phyloP scores from a whole-genome alignment of 2,113 vertebrate species.

The Galbula dea region DNA sequence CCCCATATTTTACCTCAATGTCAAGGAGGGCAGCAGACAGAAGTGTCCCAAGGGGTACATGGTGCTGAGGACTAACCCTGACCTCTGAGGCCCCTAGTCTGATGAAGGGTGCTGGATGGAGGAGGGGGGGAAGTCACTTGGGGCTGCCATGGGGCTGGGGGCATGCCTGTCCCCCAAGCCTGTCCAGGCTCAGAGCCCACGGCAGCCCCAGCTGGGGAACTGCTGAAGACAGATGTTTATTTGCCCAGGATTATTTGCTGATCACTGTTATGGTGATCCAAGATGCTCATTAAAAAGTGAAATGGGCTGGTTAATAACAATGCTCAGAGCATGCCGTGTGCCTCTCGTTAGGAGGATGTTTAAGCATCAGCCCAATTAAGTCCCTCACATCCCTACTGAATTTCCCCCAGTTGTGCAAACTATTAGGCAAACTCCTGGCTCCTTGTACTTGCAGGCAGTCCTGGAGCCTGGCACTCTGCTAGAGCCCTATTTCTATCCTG shows the following conservation, averaged over 20 bases:
- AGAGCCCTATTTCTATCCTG: constrained; percentile 50
- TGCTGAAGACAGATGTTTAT: background rate
- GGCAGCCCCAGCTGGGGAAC: background rate
- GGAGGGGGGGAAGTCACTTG: background rate
- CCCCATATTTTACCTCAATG: constrained; percentile 48
- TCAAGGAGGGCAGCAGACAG: background rate
- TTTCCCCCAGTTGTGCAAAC: constrained; percentile 46
- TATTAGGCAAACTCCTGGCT: constrained; percentile 56
- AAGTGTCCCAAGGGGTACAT: background rate
- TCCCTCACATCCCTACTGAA: constrained; percentile 26
- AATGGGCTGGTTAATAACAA: constrained; percentile 66
- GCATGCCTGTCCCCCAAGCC: too few species aligned
- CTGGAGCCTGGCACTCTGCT: constrained; percentile 33
- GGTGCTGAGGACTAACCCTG: background rate
- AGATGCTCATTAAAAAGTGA: constrained; percentile 60
- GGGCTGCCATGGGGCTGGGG: background rate
- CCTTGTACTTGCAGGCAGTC: background rate
- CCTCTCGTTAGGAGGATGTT: constrained; percentile 37
- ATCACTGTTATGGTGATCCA: background rate
- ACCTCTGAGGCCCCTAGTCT: accelerated
- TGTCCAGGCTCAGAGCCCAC: accelerated
- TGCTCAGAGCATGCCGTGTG: constrained; percentile 6
- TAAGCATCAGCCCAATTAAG: constrained; percentile 62
- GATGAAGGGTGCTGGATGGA: accelerated
- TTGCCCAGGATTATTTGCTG: constrained; percentile 46